Base-by-base conservation (phyloP, 23 tunicate species). In the Ascidia mentula region DNA sequence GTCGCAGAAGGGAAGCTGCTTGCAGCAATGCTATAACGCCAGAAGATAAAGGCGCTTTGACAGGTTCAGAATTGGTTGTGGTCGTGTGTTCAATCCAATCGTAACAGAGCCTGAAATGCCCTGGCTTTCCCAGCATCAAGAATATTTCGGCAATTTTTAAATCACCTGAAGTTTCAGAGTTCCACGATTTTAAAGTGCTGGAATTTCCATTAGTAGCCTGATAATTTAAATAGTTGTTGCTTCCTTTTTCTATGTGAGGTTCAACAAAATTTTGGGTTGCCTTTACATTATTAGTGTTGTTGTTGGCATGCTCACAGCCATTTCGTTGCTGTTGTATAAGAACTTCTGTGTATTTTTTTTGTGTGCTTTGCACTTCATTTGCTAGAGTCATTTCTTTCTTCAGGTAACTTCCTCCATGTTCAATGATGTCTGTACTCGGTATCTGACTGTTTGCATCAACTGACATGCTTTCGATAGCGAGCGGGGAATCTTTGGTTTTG, bases 81-180 rank as follows among this genome's bases (percentile, higher is more conserved):
- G 20, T 40, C 22, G 71, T 33, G 13, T 18, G 24, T 18, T 81
- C 15, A 40, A 77, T 82, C 85, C 85, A 89, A 24, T 84, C 70
- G 60, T 89, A 89, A 40, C 88, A 89, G 15, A 89, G 73, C 46
- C 79, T 84, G 45, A 89, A 89, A 30, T 37, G 36, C 4, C 80
- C 60, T 22, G 95, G 95, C 69, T 83, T 89, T 38, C 95, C 95
- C 0, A 89, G 85, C 95, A 89, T 89, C 59, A 89, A 31, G 45
- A 77, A 89, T 2, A 89, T 32, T 65, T 89, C 95, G 34, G 95
- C 95, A 6, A 89, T 38, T 31, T 88, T 83, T 2, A 72, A 46
- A 15, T 83, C 87, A 36, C 80, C 78, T 18, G 65, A 77, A 40
- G 32, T 75, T 40, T 84, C 76, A 12, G 72, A 15, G 60, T 37